phyloP scores from a whole-genome alignment of 37 sponge, comb jelly and placozoan species.

The Halisarca cf. caerulea region DNA sequence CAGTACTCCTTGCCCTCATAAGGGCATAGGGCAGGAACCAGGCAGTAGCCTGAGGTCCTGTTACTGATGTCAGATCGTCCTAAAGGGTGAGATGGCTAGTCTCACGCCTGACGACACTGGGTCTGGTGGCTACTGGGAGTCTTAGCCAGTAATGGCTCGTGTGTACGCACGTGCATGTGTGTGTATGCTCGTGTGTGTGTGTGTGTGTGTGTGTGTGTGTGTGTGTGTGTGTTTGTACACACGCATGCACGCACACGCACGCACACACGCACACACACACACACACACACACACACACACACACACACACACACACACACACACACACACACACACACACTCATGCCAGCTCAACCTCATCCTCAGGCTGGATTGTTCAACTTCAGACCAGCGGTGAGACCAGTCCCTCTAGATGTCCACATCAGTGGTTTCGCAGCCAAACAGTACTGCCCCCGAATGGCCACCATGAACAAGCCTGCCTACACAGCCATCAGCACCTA shows the following conservation, averaged over 20 bases:
- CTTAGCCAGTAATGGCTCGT: no score
- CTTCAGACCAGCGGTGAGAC: conserved; percentile 97
- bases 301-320: neutral
- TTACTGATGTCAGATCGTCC: no score
- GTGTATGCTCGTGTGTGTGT: no score
- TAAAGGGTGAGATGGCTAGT: no score
- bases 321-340: neutral
- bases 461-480: conserved; percentile 99
- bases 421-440: conserved; percentile 95
- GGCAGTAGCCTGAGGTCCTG: no score
- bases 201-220: no score
- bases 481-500: conserved; percentile 89
- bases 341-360: neutral
- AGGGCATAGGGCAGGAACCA: no score
- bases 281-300: neutral
- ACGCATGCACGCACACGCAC: neutral
- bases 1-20: no score
- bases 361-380: conserved; percentile 90
- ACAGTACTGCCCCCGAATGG: conserved; percentile 99
- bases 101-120: no score
- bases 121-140: no score
- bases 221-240: no score
- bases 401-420: conserved; percentile 97
- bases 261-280: neutral
- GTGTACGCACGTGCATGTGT: no score